A percentile compares a stretch with the other conserved stretches of the same genome.
Evolutionary conservation across 2,888 invertebrate species (phyloP).

Genomic region (Falcaria lacertinaria): DNA sequence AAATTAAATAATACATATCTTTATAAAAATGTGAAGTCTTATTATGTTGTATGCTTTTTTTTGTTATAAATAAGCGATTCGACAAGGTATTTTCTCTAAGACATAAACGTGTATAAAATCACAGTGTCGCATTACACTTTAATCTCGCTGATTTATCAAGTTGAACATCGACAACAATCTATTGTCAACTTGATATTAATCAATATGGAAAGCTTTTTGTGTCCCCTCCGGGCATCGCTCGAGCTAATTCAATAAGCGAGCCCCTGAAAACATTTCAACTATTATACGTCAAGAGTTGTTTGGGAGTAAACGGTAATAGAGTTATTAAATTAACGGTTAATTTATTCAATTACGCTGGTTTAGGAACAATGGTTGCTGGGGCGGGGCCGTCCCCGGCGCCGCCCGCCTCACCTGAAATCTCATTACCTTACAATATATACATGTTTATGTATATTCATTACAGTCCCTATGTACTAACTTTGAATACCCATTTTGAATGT

Average conservation of each 20-base stretch:
- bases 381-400: slow-evolving; percentile 50
- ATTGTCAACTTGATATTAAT: slow-evolving; percentile 39
- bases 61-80: too few species aligned
- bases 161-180: slow-evolving; percentile 19
- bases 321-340: slow-evolving; percentile 76
- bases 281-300: slow-evolving; percentile 68
- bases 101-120: too few species aligned
- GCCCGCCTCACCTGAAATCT: slow-evolving; percentile 63
- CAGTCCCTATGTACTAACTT: slow-evolving; percentile 1
- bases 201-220: slow-evolving; percentile 54
- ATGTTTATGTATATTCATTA: slow-evolving; percentile 9
- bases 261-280: slow-evolving; percentile 57
- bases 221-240: slow-evolving; percentile 42
- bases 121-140: neutral
- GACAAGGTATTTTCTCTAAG: too few species aligned
- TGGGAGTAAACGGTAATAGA: slow-evolving; percentile 66
- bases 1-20: too few species aligned
- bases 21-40: too few species aligned
- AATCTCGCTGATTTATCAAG: neutral
- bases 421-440: slow-evolving; percentile 36
- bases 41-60: too few species aligned
- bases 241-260: slow-evolving; percentile 63
- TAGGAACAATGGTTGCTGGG: slow-evolving; percentile 63
- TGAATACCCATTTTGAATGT: slow-evolving; percentile 8
- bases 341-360: slow-evolving; percentile 71